Conservation (phyloP, 2,113 vertebrate genomes). For the Azemiops feae region DNA sequence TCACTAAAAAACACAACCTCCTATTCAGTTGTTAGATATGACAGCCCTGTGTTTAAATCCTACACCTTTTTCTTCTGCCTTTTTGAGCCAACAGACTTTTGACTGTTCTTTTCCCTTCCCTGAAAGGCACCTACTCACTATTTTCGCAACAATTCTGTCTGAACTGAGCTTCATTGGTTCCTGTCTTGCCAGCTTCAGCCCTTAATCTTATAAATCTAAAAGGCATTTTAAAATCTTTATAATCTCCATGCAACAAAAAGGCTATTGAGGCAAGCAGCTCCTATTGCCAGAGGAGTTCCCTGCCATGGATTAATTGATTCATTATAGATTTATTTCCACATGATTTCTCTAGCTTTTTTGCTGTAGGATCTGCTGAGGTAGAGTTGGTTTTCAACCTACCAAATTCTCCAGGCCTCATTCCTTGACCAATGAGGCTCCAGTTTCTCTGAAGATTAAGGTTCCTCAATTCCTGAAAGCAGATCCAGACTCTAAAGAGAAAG, state of each 20-base stretch:
- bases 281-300: not conserved
- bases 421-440: not conserved
- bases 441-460: not conserved
- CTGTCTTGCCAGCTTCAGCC: not conserved
- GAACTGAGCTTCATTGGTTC: not conserved
- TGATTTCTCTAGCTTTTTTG: not conserved
- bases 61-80: not conserved
- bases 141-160: not conserved
- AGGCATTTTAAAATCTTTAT: not conserved
- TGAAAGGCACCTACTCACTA: not conserved
- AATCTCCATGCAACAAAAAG: not conserved
- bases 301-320: not conserved
- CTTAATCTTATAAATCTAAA: not conserved
- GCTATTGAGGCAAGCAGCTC: not conserved
- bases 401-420: not conserved
- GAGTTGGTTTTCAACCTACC: not conserved
- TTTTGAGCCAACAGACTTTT: not conserved
- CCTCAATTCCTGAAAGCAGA: not conserved
- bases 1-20: too few relatives aligned
- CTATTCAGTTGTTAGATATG: not conserved
- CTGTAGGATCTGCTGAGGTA: not conserved
- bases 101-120: not conserved
- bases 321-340: not conserved
- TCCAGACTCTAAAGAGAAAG: not conserved
- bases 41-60: not conserved